phyloP scores from a whole-genome alignment of 2,888 invertebrate genomes.

The Eugnorisma glareosa region DNA sequence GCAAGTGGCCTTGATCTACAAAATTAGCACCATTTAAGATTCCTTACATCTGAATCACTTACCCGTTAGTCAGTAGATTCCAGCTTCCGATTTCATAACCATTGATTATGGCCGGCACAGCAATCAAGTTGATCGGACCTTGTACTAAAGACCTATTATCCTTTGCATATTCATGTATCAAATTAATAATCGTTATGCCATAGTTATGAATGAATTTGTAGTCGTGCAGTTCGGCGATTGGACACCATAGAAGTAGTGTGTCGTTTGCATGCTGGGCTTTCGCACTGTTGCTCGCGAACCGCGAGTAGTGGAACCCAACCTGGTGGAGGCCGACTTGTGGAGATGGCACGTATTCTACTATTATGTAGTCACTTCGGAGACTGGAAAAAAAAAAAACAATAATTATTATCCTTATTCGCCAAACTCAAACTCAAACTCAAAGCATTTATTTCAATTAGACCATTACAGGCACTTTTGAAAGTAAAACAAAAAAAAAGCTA shows the following conservation, averaged over 20 bases:
- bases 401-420: neutral
- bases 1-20: neutral
- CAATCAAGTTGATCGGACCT: conserved; percentile 84
- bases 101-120: conserved; percentile 79
- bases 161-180: conserved; percentile 80
- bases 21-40: conserved; percentile 25
- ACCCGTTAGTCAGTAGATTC: conserved; percentile 87
- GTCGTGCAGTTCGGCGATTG: conserved; percentile 71
- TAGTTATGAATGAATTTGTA: conserved; percentile 80
- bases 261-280: conserved; percentile 76
- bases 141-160: conserved; percentile 77
- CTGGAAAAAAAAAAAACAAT: conserved; percentile 69
- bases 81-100: conserved; percentile 85
- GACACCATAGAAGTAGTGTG: conserved; percentile 82
- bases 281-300: conserved; percentile 72
- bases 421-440: too few relatives aligned
- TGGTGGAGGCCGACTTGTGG: conserved; percentile 84
- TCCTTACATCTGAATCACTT: conserved; percentile 60
- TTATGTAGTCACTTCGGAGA: conserved; percentile 70
- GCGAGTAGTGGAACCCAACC: conserved; percentile 84
- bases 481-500: too few relatives aligned
- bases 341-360: conserved; percentile 82
- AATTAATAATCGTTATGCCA: conserved; percentile 79
- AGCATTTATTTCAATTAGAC: too few relatives aligned
- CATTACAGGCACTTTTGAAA: too few relatives aligned